Percentiles rank a stretch among this genome's conserved stretches.
Evolutionary conservation across 2,797 vertebrate genomes (phyloP).

Genomic region (Taeniopygia guttata): DNA sequence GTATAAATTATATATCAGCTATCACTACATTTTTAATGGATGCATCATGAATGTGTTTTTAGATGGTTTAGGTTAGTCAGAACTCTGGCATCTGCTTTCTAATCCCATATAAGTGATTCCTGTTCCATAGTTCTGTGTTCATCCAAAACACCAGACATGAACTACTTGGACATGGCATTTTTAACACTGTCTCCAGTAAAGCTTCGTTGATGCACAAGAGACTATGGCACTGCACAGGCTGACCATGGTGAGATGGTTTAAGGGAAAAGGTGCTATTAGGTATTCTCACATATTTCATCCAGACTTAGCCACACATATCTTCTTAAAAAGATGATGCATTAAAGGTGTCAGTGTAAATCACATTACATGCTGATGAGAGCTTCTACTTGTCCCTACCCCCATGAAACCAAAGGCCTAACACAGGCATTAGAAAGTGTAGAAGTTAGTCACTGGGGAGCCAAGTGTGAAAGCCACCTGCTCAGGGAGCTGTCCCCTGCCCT

Average conservation of each 20-base stretch:
- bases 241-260: background rate
- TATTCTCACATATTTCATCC: background rate
- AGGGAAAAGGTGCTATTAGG: background rate
- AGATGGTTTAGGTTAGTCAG: conserved; percentile 11
- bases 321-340: background rate
- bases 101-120: background rate
- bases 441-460: background rate
- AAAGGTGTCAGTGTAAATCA: background rate
- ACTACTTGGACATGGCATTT: background rate
- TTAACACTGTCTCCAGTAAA: background rate
- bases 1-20: conserved; percentile 57
- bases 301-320: background rate
- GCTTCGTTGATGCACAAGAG: background rate
- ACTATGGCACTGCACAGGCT: background rate
- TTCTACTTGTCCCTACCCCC: background rate
- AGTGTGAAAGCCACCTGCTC: background rate
- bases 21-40: conserved; percentile 54
- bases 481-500: background rate
- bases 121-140: background rate
- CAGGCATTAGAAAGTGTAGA: background rate
- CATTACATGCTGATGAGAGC: background rate
- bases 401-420: background rate
- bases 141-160: background rate
- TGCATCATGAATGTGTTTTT: conserved; percentile 16
- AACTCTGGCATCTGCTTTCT: background rate